Evolutionary conservation across 1,140 invertebrate genomes (phyloP).

Genomic region (Chironomus tepperi): DNA sequence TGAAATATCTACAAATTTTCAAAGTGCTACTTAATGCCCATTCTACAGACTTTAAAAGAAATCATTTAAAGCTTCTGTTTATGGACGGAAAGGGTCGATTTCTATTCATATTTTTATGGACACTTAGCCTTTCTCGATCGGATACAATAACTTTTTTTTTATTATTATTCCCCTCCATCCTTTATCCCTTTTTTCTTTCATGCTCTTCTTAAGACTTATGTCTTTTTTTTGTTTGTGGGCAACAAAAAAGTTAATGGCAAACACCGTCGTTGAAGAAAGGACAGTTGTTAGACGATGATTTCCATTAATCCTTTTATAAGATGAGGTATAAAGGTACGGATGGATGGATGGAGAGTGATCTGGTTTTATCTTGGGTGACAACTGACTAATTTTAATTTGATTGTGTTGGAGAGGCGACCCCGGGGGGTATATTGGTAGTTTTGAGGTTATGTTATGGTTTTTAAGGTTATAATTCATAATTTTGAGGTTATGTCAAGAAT

Average conservation of each 20-base stretch:
- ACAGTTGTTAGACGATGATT: conserved; percentile 5
- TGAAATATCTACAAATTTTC: background rate
- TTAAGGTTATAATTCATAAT: too few relatives aligned
- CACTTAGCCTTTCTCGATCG: conserved; percentile 16
- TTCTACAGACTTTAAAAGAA: background rate
- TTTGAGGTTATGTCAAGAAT: too few relatives aligned
- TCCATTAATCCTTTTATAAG: background rate
- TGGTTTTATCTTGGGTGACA: too few relatives aligned
- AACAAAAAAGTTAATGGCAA: background rate
- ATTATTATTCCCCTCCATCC: conserved; percentile 1
- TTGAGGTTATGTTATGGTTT: too few relatives aligned
- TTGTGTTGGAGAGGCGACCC: too few relatives aligned
- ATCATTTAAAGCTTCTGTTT: conserved; percentile 4
- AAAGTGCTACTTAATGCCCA: conserved; percentile 19
- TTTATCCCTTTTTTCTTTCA: background rate
- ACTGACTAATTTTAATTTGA: too few relatives aligned
- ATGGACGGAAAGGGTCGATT: conserved; percentile 8
- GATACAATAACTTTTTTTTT: conserved; percentile 15
- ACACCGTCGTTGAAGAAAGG: background rate
- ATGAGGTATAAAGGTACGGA: background rate
- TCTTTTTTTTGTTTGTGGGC: background rate
- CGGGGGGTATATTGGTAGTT: too few relatives aligned
- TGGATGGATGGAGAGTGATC: too few relatives aligned
- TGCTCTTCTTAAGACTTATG: background rate
- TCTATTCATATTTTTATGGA: conserved; percentile 20